These are phyloP conservation scores for Maccullochella peelii DNA, from an alignment of 2,113 vertebrate genomes.

Conservation along the genomic window DNA sequence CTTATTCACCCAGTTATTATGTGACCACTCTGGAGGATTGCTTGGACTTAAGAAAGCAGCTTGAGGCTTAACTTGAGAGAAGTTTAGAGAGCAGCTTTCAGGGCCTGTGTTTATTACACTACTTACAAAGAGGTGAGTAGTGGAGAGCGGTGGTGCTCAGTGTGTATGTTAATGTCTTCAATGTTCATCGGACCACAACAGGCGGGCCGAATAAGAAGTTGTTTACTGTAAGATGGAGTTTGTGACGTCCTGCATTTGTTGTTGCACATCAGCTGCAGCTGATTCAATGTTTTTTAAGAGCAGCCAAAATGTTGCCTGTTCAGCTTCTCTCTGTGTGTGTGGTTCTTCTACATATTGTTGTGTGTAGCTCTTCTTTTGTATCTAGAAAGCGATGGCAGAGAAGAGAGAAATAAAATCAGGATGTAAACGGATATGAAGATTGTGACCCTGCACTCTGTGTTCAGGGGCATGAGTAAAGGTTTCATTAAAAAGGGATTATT, in stretches of 20 bases:
- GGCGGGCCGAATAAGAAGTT: fast-evolving
- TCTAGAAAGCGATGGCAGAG: background rate
- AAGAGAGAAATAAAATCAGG: background rate
- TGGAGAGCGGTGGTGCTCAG: background rate
- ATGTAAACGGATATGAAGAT: background rate
- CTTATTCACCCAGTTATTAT: background rate
- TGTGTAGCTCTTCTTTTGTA: background rate
- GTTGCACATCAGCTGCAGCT: background rate
- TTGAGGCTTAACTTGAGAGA: background rate
- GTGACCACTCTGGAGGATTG: background rate
- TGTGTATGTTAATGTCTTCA: constrained; percentile 1
- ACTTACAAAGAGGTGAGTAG: constrained; percentile 47
- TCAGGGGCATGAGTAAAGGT: constrained; percentile 8
- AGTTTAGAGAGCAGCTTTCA: background rate
- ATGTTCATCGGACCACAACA: background rate
- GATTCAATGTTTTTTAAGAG: background rate
- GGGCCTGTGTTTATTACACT: background rate
- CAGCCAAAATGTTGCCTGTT: background rate
- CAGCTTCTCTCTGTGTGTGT: background rate
- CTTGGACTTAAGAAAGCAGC: background rate
- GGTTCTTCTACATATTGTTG: background rate
- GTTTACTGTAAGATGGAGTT: background rate
- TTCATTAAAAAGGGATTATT: constrained; percentile 79
- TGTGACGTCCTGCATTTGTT: background rate
- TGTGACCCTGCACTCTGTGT: constrained; percentile 22